phyloP scores from a whole-genome alignment of 1,140 invertebrate species.

The Triops cancriformis region DNA sequence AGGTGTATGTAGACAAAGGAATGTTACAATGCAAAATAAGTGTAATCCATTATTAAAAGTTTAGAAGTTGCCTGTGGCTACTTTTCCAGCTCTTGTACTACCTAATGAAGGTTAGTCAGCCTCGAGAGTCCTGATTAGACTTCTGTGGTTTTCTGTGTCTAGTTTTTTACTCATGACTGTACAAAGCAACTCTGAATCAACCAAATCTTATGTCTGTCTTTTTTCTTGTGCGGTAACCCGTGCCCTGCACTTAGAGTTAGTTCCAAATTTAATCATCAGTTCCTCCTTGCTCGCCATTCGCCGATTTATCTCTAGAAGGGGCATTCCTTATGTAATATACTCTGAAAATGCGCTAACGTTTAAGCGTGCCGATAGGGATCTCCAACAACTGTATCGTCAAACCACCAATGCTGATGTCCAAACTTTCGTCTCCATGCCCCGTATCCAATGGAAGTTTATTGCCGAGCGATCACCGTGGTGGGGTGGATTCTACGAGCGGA shows the following conservation, averaged over 20 bases:
- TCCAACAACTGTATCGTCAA: not conserved
- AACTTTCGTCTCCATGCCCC: not conserved
- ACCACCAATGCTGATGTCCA: not conserved
- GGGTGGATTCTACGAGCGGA: constrained; percentile 29
- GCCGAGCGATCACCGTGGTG: constrained; percentile 17
- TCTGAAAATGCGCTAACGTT: constrained; percentile 22
- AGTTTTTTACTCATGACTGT: too few relatives aligned
- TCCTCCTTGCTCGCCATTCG: constrained; percentile 27
- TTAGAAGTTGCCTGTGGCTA: too few relatives aligned
- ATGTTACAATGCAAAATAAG: too few relatives aligned
- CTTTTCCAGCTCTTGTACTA: too few relatives aligned
- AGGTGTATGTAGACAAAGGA: too few relatives aligned
- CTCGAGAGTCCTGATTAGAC: too few relatives aligned
- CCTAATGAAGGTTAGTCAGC: too few relatives aligned
- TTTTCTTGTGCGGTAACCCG: constrained; percentile 22
- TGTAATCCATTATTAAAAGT: too few relatives aligned
- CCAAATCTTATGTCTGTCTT: not conserved
- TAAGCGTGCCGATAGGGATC: not conserved
- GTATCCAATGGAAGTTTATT: constrained; percentile 27
- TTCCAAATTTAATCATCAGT: constrained; percentile 27
- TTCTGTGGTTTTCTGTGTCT: too few relatives aligned
- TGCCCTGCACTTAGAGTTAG: constrained; percentile 33
- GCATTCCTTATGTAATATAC: not conserved
- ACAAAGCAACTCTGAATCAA: not conserved
- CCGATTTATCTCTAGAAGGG: not conserved